These are phyloP conservation scores for Gymnogyps californianus DNA, from an alignment of 2,113 vertebrate species.

Conservation along the genomic window DNA sequence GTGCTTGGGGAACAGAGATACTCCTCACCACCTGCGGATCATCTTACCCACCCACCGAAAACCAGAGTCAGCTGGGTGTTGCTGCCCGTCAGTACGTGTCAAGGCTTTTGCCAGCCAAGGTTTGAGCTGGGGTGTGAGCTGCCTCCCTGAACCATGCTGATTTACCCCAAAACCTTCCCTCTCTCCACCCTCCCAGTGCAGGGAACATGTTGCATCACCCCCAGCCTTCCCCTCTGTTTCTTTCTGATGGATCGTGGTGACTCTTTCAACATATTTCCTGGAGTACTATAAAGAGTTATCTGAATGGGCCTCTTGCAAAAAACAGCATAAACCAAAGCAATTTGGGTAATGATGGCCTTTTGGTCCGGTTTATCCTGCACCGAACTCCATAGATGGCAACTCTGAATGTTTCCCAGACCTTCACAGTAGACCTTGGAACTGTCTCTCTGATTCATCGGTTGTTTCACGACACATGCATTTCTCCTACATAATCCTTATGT, in stretches of 20 bases:
- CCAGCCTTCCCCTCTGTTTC: neutral
- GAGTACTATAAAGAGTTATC: neutral
- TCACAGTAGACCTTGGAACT: conserved; percentile 52
- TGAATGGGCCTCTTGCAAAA: neutral
- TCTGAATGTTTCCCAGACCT: conserved; percentile 49
- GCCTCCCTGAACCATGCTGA: neutral
- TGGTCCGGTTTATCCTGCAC: neutral
- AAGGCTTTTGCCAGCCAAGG: neutral
- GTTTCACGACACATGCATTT: conserved; percentile 17
- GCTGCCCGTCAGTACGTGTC: neutral
- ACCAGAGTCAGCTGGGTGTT: neutral
- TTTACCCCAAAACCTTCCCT: neutral
- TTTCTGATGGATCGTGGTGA: neutral
- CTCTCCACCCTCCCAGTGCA: neutral
- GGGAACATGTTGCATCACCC: neutral
- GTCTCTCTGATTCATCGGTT: conserved; percentile 43
- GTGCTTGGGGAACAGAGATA: neutral
- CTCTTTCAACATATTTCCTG: neutral
- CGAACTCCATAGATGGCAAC: conserved; percentile 7
- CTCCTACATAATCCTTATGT: conserved; percentile 21
- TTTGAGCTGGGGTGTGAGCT: neutral
- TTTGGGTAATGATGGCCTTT: neutral
- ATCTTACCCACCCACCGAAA: neutral
- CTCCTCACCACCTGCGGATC: neutral
- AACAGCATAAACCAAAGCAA: neutral